These are phyloP conservation scores for Acrocephalus arundinaceus DNA, from an alignment of 2,113 vertebrate genomes.

Conservation along the genomic window DNA sequence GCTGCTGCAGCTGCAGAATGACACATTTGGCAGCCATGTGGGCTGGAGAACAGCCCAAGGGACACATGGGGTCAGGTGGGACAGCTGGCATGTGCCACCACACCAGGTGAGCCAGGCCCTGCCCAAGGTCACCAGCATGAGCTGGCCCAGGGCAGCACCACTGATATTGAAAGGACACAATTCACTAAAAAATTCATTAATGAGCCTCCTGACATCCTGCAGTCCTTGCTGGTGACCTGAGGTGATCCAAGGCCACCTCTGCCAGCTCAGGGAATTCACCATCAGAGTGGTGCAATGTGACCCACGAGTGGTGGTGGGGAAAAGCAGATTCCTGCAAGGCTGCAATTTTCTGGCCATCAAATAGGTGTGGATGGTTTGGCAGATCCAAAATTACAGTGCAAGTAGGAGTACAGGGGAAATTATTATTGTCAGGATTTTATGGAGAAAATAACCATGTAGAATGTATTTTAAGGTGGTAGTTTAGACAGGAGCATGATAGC, in stretches of 20 bases:
- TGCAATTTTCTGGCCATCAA: conserved; percentile 16
- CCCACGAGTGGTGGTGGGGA: rapidly evolving
- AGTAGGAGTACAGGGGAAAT: conserved; percentile 46
- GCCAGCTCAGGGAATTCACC: neutral
- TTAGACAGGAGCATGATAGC: conserved; percentile 61
- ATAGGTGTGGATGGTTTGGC: neutral
- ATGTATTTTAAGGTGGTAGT: conserved; percentile 57
- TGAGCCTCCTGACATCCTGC: neutral
- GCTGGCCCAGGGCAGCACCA: neutral
- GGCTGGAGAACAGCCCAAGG: neutral
- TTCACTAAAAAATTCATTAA: neutral
- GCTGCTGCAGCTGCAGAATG: neutral
- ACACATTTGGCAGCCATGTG: rapidly evolving
- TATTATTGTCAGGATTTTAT: conserved; percentile 60
- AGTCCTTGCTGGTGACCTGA: neutral
- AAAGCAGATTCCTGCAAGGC: neutral
- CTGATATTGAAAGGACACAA: neutral
- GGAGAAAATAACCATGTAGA: conserved; percentile 53
- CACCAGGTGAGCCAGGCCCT: rapidly evolving
- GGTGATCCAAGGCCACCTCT: neutral
- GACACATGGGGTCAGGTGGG: rapidly evolving
- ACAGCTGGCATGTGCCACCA: rapidly evolving
- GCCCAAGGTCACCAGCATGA: neutral
- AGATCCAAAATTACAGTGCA: conserved; percentile 37
- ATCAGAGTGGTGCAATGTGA: neutral